phyloP scores from a whole-genome alignment of 1,140 invertebrate genomes.

The Lordiphosa stackelbergi region DNA sequence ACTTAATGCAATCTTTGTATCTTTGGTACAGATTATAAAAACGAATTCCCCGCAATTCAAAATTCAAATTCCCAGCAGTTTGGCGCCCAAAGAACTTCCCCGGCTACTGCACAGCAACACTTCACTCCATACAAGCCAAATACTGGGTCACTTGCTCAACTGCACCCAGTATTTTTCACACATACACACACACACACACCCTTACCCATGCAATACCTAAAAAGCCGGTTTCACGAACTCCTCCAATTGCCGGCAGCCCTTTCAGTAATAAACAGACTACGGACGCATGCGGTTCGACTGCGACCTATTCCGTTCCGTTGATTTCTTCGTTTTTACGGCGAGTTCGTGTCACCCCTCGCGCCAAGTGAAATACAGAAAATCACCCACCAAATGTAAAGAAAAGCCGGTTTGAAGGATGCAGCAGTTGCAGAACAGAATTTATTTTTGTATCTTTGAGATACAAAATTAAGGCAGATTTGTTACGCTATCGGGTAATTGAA shows the following conservation, averaged over 20 bases:
- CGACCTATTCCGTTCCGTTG: slow-evolving; percentile 16
- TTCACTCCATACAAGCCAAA: no score
- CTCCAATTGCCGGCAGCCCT: slow-evolving; percentile 28
- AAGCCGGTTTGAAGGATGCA: slow-evolving; percentile 55
- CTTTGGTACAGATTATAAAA: no score
- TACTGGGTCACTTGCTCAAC: no score
- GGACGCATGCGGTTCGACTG: slow-evolving; percentile 51
- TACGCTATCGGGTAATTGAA: slow-evolving; percentile 70
- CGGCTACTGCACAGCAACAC: no score
- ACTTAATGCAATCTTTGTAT: no score
- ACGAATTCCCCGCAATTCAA: no score
- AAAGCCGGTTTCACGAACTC: no score
- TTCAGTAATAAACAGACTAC: slow-evolving; percentile 67
- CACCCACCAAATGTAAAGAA: slow-evolving; percentile 53
- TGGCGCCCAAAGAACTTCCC: no score
- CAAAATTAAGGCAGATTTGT: slow-evolving; percentile 71
- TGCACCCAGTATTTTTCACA: no score
- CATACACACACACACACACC: no score
- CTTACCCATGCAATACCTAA: no score
- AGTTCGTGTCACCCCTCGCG: slow-evolving; percentile 1
- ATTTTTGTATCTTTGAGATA: slow-evolving; percentile 60
- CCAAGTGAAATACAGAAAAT: slow-evolving; percentile 26
- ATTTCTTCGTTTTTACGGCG: slow-evolving; percentile 20
- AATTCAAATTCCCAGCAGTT: no score
- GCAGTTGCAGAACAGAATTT: slow-evolving; percentile 32